Conservation (phyloP, 2,113 vertebrate genomes). For the Laticauda colubrina region DNA sequence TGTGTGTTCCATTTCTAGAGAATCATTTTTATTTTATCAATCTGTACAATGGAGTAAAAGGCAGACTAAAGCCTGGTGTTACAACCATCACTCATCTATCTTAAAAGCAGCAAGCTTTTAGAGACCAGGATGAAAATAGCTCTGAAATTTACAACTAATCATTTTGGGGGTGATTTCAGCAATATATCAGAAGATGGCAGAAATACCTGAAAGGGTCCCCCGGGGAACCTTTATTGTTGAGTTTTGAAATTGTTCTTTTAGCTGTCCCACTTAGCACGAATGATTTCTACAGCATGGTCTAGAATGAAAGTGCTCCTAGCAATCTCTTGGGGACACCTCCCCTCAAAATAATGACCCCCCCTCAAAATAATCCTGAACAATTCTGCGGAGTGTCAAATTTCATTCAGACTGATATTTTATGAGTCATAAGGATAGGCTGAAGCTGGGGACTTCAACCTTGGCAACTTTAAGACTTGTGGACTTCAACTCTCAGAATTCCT, state of each 20-base stretch:
- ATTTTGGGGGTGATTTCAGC: neutral
- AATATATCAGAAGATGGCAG: neutral
- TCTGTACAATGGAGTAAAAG: neutral
- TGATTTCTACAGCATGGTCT: neutral
- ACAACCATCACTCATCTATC: neutral
- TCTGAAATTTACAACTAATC: neutral
- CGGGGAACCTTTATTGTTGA: neutral
- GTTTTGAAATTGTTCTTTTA: neutral
- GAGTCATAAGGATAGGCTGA: no score
- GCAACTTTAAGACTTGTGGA: no score
- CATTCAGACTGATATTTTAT: neutral
- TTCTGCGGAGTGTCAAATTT: neutral
- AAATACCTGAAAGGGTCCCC: neutral
- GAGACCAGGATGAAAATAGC: neutral
- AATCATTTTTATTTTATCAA: neutral
- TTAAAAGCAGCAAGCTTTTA: neutral
- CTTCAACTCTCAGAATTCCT: no score
- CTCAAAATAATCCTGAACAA: neutral
- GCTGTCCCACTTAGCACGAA: neutral
- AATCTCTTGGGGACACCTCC: neutral
- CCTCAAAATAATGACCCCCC: neutral
- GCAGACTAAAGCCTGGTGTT: neutral
- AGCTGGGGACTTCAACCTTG: no score
- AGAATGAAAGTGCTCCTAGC: neutral
- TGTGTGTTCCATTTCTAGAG: neutral